phyloP scores from a whole-genome alignment of 2,888 invertebrate species.

The Lycophotia porphyrea region DNA sequence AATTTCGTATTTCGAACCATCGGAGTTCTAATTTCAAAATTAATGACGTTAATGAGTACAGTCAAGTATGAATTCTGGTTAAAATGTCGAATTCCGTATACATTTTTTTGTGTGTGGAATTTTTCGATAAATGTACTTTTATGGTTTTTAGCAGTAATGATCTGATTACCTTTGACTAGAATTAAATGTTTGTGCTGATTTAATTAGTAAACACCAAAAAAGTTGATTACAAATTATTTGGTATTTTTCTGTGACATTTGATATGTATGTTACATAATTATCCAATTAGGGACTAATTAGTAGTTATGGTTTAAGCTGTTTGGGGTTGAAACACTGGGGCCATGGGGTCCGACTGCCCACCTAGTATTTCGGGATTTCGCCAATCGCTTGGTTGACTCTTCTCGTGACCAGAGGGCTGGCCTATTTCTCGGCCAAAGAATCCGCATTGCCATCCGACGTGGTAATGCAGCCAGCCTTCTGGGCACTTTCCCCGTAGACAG shows the following conservation, averaged over 20 bases:
- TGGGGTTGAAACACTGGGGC: too few species aligned
- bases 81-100: constrained; percentile 19
- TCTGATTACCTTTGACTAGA: neutral
- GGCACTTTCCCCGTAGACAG: too few species aligned
- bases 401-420: too few species aligned
- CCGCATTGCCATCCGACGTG: too few species aligned
- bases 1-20: constrained; percentile 35
- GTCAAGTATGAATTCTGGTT: constrained; percentile 31
- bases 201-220: constrained; percentile 25
- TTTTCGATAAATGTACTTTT: constrained; percentile 7
- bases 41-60: constrained; percentile 35
- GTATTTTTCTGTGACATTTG: constrained; percentile 7
- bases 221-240: constrained; percentile 15
- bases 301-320: too few species aligned
- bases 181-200: constrained; percentile 23
- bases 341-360: too few species aligned
- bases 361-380: too few species aligned
- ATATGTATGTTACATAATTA: constrained; percentile 7
- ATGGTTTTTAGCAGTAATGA: constrained; percentile 16
- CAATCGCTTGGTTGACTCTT: too few species aligned
- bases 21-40: constrained; percentile 45
- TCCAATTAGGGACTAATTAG: constrained; percentile 7
- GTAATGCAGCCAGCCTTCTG: too few species aligned
- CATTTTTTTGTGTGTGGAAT: constrained; percentile 2
- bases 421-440: too few species aligned